Evolutionary conservation across 2,797 vertebrate species (phyloP).

Genomic region (Tapera naevia): DNA sequence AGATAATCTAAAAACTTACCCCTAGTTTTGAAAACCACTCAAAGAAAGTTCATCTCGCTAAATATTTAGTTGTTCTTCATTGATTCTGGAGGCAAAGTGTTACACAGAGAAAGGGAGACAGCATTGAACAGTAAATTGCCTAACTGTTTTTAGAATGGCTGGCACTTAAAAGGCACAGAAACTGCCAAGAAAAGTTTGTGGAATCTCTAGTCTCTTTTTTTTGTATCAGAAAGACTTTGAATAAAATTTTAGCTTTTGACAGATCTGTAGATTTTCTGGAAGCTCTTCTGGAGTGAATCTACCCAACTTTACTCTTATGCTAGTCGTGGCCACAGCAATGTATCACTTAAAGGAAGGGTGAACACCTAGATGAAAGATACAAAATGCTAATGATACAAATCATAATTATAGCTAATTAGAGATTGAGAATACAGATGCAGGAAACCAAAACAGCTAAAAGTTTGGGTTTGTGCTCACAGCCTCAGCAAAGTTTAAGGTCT

Average conservation of each 20-base stretch:
- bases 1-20: neutral
- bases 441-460: neutral
- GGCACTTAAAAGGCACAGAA: constrained; percentile 28
- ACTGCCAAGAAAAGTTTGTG: neutral
- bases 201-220: neutral
- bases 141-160: neutral
- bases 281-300: neutral
- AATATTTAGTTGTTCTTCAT: neutral
- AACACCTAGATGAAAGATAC: neutral
- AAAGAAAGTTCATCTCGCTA: neutral
- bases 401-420: neutral
- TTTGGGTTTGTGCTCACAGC: fast-evolving
- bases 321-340: neutral
- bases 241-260: neutral
- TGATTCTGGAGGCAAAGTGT: neutral
- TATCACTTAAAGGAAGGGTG: neutral
- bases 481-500: neutral
- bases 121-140: neutral
- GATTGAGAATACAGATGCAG: neutral
- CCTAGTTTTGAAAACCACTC: neutral
- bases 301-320: neutral
- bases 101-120: neutral
- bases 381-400: neutral
- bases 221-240: neutral
- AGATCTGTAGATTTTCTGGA: neutral